phyloP scores from a whole-genome alignment of 2,888 invertebrate species.

The Endomychus coccineus region DNA sequence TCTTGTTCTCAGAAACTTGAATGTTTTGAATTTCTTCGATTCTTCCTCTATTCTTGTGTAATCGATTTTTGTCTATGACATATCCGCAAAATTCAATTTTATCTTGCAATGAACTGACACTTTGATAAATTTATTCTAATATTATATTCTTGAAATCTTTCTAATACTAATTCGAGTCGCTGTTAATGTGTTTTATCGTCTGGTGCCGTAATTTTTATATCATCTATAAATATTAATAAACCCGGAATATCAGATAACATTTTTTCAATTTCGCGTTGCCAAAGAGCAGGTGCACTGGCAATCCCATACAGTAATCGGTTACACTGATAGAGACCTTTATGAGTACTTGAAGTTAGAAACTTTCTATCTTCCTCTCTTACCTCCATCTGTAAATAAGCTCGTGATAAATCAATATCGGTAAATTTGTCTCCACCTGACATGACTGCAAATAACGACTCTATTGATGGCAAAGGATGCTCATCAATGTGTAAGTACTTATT shows the following conservation, averaged over 20 bases:
- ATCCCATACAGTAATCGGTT: conserved; percentile 33
- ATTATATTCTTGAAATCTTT: conserved; percentile 11
- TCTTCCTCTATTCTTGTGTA: conserved; percentile 29
- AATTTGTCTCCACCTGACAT: conserved; percentile 26
- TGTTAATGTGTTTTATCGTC: conserved; percentile 22
- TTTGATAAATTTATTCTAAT: conserved; percentile 22
- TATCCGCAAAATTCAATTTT: conserved; percentile 28
- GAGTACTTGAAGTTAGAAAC: conserved; percentile 33
- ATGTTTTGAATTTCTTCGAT: too few relatives aligned
- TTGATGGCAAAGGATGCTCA: conserved; percentile 22
- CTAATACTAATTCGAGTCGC: conserved; percentile 23
- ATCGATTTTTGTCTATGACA: conserved; percentile 27
- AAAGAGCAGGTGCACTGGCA: conserved; percentile 23
- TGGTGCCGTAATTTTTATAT: conserved; percentile 25
- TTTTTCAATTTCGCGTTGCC: conserved; percentile 26
- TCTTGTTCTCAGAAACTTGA: conserved; percentile 22
- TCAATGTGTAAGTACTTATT: conserved; percentile 19
- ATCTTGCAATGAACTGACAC: conserved; percentile 15
- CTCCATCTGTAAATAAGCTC: conserved; percentile 36
- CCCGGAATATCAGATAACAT: conserved; percentile 24
- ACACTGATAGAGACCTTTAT: conserved; percentile 32
- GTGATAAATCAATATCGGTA: conserved; percentile 26
- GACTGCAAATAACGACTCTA: conserved; percentile 20
- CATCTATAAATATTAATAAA: conserved; percentile 27
- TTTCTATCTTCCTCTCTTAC: conserved; percentile 30